phyloP scores from a whole-genome alignment of 2,113 vertebrate genomes.

The Morone chrysops region DNA sequence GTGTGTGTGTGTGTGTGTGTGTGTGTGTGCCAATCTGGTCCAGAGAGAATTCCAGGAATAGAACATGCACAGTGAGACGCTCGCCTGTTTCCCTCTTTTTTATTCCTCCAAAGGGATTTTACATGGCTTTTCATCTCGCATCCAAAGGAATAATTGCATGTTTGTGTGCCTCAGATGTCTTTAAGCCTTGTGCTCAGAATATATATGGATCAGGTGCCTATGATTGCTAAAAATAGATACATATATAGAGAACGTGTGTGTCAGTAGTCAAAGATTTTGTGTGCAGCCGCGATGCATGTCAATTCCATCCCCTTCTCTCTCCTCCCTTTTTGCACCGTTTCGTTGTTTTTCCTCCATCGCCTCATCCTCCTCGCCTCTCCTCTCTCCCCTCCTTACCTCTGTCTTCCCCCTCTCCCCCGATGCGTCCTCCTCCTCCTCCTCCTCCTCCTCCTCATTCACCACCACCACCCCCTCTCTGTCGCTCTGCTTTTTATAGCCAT shows the following conservation, averaged over 20 bases:
- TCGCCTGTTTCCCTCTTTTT: slow-evolving; percentile 67
- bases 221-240: slow-evolving; percentile 30
- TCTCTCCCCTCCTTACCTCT: slow-evolving; percentile 43
- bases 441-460: slow-evolving; percentile 22
- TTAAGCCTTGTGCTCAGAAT: slow-evolving; percentile 30
- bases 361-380: slow-evolving; percentile 38
- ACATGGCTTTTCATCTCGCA: slow-evolving; percentile 66
- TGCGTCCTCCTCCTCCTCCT: slow-evolving; percentile 35
- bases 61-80: slow-evolving; percentile 66
- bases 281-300: slow-evolving; percentile 33
- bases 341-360: slow-evolving; percentile 50
- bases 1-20: slow-evolving; percentile 33
- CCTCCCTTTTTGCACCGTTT: slow-evolving; percentile 37
- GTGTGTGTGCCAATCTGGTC: slow-evolving; percentile 60
- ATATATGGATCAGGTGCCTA: slow-evolving; percentile 34
- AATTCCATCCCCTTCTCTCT: slow-evolving; percentile 17
- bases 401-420: slow-evolving; percentile 35
- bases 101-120: slow-evolving; percentile 72
- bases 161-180: slow-evolving; percentile 55
- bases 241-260: neutral
- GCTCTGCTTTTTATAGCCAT: slow-evolving; percentile 83
- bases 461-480: slow-evolving; percentile 58
- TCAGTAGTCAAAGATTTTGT: slow-evolving; percentile 6
- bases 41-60: slow-evolving; percentile 80
- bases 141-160: slow-evolving; percentile 69